Evolutionary conservation across 2,888 invertebrate genomes (phyloP).

Genomic region (Mythimna loreyi): DNA sequence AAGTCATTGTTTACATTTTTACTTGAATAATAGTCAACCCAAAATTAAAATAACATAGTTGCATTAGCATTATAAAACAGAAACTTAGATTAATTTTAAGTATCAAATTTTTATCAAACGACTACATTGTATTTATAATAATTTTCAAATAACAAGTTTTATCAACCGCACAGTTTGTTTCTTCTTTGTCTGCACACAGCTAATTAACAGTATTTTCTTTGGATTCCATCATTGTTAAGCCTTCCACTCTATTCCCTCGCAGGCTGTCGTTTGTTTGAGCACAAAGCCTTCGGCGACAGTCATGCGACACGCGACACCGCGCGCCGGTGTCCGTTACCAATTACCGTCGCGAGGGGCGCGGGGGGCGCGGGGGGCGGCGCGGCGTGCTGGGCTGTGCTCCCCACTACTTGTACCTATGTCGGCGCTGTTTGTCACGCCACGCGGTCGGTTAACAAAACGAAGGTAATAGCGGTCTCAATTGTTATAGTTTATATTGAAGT

Average conservation of each 20-base stretch:
- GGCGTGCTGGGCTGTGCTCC: background rate
- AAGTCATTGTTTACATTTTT: background rate
- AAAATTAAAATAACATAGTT: background rate
- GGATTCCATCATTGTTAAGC: background rate
- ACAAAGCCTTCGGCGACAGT: slow-evolving; percentile 34
- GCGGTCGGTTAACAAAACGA: slow-evolving; percentile 15
- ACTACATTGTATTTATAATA: background rate
- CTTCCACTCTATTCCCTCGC: background rate
- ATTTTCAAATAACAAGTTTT: background rate
- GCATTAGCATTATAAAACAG: too few relatives aligned
- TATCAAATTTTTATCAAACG: too few relatives aligned
- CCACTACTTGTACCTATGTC: slow-evolving; percentile 1
- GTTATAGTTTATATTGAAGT: background rate
- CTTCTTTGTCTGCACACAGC: background rate
- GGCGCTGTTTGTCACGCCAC: slow-evolving; percentile 11
- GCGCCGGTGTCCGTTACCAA: slow-evolving; percentile 71
- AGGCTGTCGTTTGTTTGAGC: slow-evolving; percentile 11
- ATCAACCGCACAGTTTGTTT: background rate
- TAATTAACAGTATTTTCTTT: slow-evolving; percentile 29
- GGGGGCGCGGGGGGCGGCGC: slow-evolving; percentile 18
- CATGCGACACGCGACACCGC: slow-evolving; percentile 61
- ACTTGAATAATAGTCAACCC: background rate
- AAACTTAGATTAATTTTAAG: too few relatives aligned
- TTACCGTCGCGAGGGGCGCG: slow-evolving; percentile 51
- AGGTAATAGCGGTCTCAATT: background rate